Percentiles rank a stretch among this genome's conserved stretches.
These are phyloP conservation scores for Beroe forskalii DNA, from an alignment of 37 sponge, comb jelly and placozoan species.

Conservation along the genomic window DNA sequence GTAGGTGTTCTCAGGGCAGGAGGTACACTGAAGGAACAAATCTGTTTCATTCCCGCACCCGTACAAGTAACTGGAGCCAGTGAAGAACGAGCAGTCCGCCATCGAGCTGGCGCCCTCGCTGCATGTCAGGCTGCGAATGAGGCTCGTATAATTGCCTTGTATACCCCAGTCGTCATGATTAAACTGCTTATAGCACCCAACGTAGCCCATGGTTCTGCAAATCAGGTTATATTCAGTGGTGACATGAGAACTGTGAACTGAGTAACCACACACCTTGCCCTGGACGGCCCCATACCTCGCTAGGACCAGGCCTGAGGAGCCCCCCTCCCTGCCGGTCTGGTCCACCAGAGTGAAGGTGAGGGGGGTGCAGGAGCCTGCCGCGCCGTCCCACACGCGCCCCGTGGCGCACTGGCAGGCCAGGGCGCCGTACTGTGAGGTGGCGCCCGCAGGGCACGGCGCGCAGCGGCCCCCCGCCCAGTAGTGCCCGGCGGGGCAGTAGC, in stretches of 20 bases:
- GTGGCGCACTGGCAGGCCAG: neutral
- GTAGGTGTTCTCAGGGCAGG: constrained; percentile 9
- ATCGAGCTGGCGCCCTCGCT: neutral
- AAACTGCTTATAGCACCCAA: neutral
- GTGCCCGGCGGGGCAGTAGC: neutral
- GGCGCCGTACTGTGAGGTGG: neutral
- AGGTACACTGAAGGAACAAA: neutral
- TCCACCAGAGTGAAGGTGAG: neutral
- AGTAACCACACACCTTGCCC: too few relatives aligned
- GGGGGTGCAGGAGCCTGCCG: neutral
- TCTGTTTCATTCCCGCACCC: neutral
- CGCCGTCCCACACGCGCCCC: neutral
- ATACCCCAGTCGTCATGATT: neutral
- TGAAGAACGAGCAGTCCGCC: neutral
- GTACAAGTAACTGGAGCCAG: neutral
- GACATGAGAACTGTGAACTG: too few relatives aligned
- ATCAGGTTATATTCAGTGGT: too few relatives aligned
- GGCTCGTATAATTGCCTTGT: neutral
- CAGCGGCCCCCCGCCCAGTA: neutral
- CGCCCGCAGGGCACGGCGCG: neutral
- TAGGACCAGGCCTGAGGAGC: too few relatives aligned
- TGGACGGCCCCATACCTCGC: too few relatives aligned
- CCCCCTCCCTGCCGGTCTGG: neutral
- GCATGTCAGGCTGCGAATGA: neutral
- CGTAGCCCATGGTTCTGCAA: neutral